phyloP scores from a whole-genome alignment of 2,888 invertebrate genomes.

The Dendrolimus houi region DNA sequence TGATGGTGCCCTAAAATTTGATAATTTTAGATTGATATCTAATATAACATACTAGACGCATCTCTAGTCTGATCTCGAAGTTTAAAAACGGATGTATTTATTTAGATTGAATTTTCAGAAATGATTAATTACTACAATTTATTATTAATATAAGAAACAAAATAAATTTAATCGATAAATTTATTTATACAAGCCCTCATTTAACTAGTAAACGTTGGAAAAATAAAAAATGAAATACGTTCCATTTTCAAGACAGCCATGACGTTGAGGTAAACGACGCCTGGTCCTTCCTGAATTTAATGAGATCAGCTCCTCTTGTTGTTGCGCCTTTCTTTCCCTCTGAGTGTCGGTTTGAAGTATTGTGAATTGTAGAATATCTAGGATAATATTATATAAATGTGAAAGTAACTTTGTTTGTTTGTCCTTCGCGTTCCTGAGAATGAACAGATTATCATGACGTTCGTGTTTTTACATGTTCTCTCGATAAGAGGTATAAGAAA shows the following conservation, averaged over 20 bases:
- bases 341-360: background rate
- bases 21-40: too few species aligned
- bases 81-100: too few species aligned
- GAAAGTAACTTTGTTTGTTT: too few species aligned
- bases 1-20: too few species aligned
- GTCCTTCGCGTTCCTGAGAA: too few species aligned
- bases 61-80: too few species aligned
- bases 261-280: constrained; percentile 39
- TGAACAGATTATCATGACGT: too few species aligned
- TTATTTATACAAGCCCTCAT: background rate
- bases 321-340: background rate
- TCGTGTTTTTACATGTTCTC: too few species aligned
- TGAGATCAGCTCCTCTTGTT: constrained; percentile 34
- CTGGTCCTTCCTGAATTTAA: constrained; percentile 59
- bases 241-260: constrained; percentile 10
- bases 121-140: background rate
- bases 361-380: too few species aligned
- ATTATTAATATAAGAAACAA: background rate
- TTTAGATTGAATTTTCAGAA: background rate
- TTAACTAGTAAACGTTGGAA: background rate
- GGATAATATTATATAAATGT: too few species aligned
- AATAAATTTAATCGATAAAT: background rate
- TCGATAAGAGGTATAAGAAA: too few species aligned
- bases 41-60: too few species aligned
- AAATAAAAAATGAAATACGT: background rate